Conservation (phyloP, 2,888 invertebrate species). For the Dasysyrphus albostriatus region DNA sequence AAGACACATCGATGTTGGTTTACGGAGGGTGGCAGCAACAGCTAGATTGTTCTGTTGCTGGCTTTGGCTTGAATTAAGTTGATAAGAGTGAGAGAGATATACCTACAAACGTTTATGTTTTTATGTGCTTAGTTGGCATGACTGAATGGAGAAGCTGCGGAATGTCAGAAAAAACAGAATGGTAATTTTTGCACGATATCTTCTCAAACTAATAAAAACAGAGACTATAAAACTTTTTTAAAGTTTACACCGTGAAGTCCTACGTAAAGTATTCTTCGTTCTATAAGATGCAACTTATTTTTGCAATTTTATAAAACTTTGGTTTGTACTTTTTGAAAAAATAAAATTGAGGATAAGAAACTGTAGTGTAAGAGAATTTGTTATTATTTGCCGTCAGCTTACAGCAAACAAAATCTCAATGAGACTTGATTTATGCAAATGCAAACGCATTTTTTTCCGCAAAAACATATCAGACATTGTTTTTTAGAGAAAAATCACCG, state of each 20-base stretch:
- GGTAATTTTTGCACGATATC: not conserved
- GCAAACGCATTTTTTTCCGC: no score
- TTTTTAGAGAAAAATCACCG: no score
- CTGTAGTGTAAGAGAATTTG: no score
- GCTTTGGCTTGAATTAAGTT: not conserved
- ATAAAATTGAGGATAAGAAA: no score
- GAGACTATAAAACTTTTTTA: not conserved
- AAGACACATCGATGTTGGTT: not conserved
- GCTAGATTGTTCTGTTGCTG: slow-evolving; percentile 42
- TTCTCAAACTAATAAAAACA: slow-evolving; percentile 1
- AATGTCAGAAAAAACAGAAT: slow-evolving; percentile 61
- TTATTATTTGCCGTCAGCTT: no score
- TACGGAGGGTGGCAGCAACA: slow-evolving; percentile 36
- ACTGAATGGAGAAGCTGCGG: slow-evolving; percentile 13
- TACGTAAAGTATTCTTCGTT: no score
- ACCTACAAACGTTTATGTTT: not conserved
- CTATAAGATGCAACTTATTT: no score
- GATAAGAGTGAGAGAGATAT: slow-evolving; percentile 8
- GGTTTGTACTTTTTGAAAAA: no score
- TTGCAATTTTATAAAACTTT: no score
- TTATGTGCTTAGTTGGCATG: slow-evolving; percentile 39
- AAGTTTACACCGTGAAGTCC: not conserved
- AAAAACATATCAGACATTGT: no score
- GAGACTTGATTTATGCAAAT: no score
- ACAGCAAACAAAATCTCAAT: no score